phyloP scores from a whole-genome alignment of 2,888 invertebrate genomes.

The Pseudococcus longispinus region DNA sequence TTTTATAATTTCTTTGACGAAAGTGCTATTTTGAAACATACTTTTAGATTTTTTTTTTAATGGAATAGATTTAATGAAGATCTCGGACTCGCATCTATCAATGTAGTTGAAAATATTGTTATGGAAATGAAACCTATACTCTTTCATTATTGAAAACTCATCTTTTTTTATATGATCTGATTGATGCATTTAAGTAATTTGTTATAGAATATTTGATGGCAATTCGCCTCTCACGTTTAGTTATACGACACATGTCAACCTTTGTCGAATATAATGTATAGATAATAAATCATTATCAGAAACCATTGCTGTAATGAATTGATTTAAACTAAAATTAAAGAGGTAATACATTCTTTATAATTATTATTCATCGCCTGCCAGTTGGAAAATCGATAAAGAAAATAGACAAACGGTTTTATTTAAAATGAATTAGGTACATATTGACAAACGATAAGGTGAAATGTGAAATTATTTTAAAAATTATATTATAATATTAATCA shows the following conservation, averaged over 20 bases:
- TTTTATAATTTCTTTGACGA: background rate
- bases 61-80: no score
- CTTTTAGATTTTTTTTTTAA: background rate
- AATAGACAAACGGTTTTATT: background rate
- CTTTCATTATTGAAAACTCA: no score
- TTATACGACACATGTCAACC: background rate
- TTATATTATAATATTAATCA: background rate
- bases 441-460: background rate
- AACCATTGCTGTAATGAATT: background rate
- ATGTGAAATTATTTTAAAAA: no score
- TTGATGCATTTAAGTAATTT: background rate
- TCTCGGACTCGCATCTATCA: no score
- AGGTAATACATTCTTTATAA: no score
- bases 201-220: background rate
- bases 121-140: no score
- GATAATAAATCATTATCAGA: background rate
- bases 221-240: background rate
- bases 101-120: no score
- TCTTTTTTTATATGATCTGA: background rate
- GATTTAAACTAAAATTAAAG: background rate
- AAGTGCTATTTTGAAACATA: background rate
- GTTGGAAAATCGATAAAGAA: background rate
- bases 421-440: background rate
- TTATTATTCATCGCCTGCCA: no score
- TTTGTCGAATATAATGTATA: background rate